Conservation (phyloP, 2,888 invertebrate species). For the Caenorhabditis sp. region DNA sequence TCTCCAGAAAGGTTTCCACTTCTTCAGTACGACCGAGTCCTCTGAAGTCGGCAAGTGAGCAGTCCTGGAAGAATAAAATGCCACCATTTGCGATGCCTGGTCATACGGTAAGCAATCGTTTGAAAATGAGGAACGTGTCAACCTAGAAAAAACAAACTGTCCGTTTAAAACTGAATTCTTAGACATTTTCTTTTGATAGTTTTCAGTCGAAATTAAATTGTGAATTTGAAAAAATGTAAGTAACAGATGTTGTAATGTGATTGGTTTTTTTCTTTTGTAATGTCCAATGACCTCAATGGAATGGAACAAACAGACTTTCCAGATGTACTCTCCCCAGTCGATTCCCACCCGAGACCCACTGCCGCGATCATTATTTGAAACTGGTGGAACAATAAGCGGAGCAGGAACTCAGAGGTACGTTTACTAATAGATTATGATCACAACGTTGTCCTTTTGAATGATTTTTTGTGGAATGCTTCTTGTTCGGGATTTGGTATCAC, state of each 20-base stretch:
- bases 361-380: slow-evolving; percentile 48
- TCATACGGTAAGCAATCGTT: slow-evolving; percentile 43
- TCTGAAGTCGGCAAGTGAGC: slow-evolving; percentile 44
- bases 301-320: slow-evolving; percentile 2
- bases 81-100: slow-evolving; percentile 52
- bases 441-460: slow-evolving; percentile 11
- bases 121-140: neutral
- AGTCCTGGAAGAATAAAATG: slow-evolving; percentile 65
- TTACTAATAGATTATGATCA: neutral
- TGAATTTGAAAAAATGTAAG: slow-evolving; percentile 10
- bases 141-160: too few relatives aligned
- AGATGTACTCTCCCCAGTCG: slow-evolving; percentile 65
- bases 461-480: slow-evolving; percentile 19
- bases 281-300: neutral
- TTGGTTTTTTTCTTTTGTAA: slow-evolving; percentile 2
- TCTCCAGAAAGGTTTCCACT: slow-evolving; percentile 54
- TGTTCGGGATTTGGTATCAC: slow-evolving; percentile 17
- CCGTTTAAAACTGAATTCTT: too few relatives aligned
- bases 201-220: neutral
- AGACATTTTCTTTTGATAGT: too few relatives aligned
- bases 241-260: slow-evolving; percentile 51
- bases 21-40: slow-evolving; percentile 14
- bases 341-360: slow-evolving; percentile 45
- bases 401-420: slow-evolving; percentile 44
- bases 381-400: slow-evolving; percentile 28